These are phyloP conservation scores for Lycorma delicatula DNA, from an alignment of 1,140 invertebrate genomes.

Conservation along the genomic window DNA sequence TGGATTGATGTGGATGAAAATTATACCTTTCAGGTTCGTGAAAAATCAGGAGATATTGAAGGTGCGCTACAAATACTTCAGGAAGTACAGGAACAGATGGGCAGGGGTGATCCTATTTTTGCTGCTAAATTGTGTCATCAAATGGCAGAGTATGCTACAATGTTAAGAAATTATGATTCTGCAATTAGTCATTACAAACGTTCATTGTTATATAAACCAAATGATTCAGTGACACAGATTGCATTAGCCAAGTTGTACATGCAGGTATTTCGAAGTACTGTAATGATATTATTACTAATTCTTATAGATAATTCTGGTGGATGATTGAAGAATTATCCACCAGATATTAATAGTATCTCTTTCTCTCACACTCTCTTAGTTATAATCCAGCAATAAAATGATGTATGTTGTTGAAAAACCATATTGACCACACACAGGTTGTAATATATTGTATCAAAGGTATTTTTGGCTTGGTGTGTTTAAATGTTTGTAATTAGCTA, in stretches of 20 bases:
- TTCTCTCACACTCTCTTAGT: too few species aligned
- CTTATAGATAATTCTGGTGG: too few species aligned
- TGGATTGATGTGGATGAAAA: neutral
- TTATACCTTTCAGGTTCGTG: slow-evolving; percentile 26
- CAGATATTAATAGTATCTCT: too few species aligned
- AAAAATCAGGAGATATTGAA: slow-evolving; percentile 49
- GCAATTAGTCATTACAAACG: slow-evolving; percentile 78
- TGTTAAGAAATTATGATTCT: slow-evolving; percentile 54
- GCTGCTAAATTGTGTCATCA: slow-evolving; percentile 54
- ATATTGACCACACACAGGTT: too few species aligned
- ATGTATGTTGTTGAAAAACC: too few species aligned
- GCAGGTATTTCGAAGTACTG: slow-evolving; percentile 47
- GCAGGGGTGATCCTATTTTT: slow-evolving; percentile 44
- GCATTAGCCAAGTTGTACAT: slow-evolving; percentile 79
- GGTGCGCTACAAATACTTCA: slow-evolving; percentile 51
- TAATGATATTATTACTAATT: too few species aligned
- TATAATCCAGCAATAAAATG: too few species aligned
- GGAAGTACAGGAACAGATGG: slow-evolving; percentile 48
- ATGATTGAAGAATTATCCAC: too few species aligned
- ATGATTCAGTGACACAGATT: slow-evolving; percentile 64
- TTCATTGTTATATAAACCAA: slow-evolving; percentile 68
- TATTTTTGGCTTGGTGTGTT: too few species aligned
- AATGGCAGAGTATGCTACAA: slow-evolving; percentile 54
- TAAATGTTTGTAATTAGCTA: too few species aligned
- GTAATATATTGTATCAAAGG: too few species aligned